These are phyloP conservation scores for Drosophila tristis DNA, from an alignment of 1,140 invertebrate genomes.

Conservation along the genomic window DNA sequence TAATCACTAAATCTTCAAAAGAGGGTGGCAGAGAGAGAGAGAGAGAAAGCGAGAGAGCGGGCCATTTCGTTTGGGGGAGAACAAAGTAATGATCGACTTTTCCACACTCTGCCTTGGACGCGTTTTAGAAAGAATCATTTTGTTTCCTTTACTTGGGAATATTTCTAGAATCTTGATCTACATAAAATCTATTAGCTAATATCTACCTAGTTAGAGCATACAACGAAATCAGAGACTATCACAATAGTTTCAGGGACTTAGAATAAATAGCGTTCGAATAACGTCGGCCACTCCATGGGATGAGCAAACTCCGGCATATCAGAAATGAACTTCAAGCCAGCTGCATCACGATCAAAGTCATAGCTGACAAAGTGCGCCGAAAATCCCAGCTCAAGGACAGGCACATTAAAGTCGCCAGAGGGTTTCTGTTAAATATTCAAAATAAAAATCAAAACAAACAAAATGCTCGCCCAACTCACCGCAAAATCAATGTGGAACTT, in stretches of 20 bases:
- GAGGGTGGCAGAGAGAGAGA: no score
- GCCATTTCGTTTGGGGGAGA: no score
- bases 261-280: conserved; percentile 72
- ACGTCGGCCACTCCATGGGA: conserved; percentile 75
- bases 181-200: no score
- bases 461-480: conserved; percentile 72
- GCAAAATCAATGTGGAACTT: conserved; percentile 87
- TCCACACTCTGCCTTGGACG: no score
- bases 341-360: conserved; percentile 57
- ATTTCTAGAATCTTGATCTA: no score
- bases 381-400: conserved; percentile 65
- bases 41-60: no score
- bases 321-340: conserved; percentile 57
- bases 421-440: conserved; percentile 36
- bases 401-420: conserved; percentile 41
- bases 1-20: no score
- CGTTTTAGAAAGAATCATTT: no score
- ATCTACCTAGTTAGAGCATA: conserved; percentile 2
- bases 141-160: no score
- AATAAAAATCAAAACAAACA: no score
- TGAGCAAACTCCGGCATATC: conserved; percentile 70
- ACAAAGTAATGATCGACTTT: no score
- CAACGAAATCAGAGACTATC: not conserved
- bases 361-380: conserved; percentile 67
- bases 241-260: conserved; percentile 25